Evolutionary conservation across 2,113 vertebrate genomes (phyloP).

Genomic region (Suricata suricatta): DNA sequence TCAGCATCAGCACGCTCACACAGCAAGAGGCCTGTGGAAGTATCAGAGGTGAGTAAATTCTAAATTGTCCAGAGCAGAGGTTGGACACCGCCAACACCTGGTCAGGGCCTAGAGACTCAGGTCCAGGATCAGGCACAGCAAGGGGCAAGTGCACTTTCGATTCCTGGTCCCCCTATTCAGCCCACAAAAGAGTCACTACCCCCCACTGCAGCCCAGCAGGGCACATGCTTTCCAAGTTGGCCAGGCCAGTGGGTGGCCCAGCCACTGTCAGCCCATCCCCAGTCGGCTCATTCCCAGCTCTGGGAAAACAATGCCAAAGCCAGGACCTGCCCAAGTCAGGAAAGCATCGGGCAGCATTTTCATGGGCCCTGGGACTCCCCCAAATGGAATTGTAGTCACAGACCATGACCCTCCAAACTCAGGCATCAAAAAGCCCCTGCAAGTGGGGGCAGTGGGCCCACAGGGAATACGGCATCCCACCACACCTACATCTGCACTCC

Average conservation of each 20-base stretch:
- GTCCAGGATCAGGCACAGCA: background rate
- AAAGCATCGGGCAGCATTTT: background rate
- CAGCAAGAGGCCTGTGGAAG: accelerated
- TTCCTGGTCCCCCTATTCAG: background rate
- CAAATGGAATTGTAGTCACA: background rate
- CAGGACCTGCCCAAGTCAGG: background rate
- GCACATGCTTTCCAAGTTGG: background rate
- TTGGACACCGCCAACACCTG: background rate
- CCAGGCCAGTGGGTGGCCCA: background rate
- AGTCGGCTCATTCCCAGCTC: background rate
- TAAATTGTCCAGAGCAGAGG: background rate
- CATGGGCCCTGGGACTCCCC: background rate
- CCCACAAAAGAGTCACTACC: background rate
- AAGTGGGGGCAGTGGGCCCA: background rate
- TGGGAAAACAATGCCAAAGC: background rate
- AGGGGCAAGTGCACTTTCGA: background rate
- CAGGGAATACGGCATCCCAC: background rate
- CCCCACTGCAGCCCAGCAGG: background rate
- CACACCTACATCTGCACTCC: background rate
- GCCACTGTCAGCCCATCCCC: background rate
- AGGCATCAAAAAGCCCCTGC: background rate
- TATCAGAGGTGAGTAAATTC: background rate
- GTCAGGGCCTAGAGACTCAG: background rate
- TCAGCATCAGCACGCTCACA: background rate
- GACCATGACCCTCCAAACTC: background rate